A percentile compares a stretch with the other conserved stretches of the same genome.
Evolutionary conservation across 1,140 invertebrate genomes (phyloP).

Genomic region (Procambarus virginalis): DNA sequence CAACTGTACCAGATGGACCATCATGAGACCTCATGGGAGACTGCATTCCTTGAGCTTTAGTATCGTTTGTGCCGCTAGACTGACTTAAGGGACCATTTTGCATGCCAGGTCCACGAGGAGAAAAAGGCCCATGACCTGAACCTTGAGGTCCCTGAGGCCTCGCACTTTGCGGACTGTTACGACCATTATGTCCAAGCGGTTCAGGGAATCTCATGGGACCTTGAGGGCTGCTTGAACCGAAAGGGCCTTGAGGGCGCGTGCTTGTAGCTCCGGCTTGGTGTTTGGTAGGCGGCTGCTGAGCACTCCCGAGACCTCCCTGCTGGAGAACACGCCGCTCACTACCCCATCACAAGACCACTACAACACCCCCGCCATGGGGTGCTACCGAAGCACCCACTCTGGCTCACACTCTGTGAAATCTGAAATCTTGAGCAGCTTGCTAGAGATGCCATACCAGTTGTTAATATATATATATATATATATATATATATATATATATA

Average conservation of each 20-base stretch:
- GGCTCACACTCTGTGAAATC: slow-evolving; percentile 3
- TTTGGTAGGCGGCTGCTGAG: slow-evolving; percentile 58
- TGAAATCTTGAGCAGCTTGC: slow-evolving; percentile 52
- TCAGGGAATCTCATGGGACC: slow-evolving; percentile 42
- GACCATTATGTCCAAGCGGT: slow-evolving; percentile 38
- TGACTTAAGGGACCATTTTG: slow-evolving; percentile 45
- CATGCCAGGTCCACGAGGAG: slow-evolving; percentile 45
- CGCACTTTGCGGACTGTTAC: slow-evolving; percentile 34
- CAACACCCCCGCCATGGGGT: background rate
- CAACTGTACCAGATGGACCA: slow-evolving; percentile 3
- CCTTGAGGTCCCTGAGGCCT: slow-evolving; percentile 36
- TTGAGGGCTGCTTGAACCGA: slow-evolving; percentile 57
- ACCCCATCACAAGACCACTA: slow-evolving; percentile 45
- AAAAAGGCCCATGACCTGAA: slow-evolving; percentile 30
- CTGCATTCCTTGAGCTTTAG: slow-evolving; percentile 35
- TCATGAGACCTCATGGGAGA: slow-evolving; percentile 43
- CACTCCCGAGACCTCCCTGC: slow-evolving; percentile 53
- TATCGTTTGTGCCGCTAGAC: slow-evolving; percentile 17
- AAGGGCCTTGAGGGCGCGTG: slow-evolving; percentile 53
- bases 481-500: background rate
- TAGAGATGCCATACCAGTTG: slow-evolving; percentile 20
- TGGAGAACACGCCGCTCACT: slow-evolving; percentile 66
- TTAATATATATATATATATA: background rate
- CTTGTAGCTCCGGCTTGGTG: slow-evolving; percentile 34
- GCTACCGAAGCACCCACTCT: slow-evolving; percentile 7